These are phyloP conservation scores for Neogobius melanostomus DNA, from an alignment of 2,113 vertebrate genomes.

Conservation along the genomic window DNA sequence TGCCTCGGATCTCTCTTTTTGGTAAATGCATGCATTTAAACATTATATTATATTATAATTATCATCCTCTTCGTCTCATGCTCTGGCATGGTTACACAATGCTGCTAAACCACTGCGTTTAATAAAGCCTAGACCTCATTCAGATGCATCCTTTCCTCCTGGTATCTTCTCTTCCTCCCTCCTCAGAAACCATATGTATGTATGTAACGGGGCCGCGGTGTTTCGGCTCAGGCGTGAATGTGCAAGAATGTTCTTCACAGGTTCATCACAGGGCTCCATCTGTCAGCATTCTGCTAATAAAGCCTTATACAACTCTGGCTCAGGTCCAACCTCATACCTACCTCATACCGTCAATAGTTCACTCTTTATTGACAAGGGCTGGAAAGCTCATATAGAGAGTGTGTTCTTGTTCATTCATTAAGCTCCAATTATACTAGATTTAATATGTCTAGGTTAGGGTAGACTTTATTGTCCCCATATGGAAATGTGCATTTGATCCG, in stretches of 20 bases:
- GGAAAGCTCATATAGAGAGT: too few species aligned
- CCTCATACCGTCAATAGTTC: background rate
- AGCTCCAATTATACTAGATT: too few species aligned
- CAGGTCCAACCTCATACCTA: background rate
- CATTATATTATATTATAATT: too few species aligned
- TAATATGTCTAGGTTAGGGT: too few species aligned
- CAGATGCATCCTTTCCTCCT: background rate
- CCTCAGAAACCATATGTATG: background rate
- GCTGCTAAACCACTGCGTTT: background rate
- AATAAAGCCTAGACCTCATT: background rate
- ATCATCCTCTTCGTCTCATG: background rate
- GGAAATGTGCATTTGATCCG: too few species aligned
- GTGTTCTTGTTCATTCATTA: too few species aligned
- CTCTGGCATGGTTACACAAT: slow-evolving; percentile 40
- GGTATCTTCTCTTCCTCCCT: background rate
- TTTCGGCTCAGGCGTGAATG: background rate
- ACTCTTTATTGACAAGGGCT: too few species aligned
- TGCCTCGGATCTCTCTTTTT: too few species aligned
- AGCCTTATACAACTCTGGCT: slow-evolving; percentile 38
- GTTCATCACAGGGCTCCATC: slow-evolving; percentile 25
- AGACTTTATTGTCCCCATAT: too few species aligned
- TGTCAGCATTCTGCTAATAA: slow-evolving; percentile 33
- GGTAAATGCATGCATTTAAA: too few species aligned
- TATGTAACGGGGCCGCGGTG: background rate
- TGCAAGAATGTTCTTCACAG: slow-evolving; percentile 36